These are phyloP conservation scores for Ditylenchus weischeri DNA, from an alignment of 2,888 invertebrate species.

Conservation along the genomic window DNA sequence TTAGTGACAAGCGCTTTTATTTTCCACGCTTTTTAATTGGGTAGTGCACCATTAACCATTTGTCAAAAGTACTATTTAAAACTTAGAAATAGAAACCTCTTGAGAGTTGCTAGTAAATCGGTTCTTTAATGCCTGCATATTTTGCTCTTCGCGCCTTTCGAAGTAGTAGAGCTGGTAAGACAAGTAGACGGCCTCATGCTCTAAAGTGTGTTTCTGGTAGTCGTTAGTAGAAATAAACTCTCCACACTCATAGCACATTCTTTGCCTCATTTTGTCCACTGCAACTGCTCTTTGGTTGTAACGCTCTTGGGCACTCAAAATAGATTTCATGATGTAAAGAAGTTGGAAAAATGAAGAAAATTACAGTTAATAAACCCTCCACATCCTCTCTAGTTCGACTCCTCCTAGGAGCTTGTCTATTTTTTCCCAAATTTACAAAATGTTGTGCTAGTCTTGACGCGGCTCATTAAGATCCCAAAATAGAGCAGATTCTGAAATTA, in stretches of 20 bases:
- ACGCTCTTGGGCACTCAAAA: constrained; percentile 3
- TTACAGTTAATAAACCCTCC: background rate
- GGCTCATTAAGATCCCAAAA: background rate
- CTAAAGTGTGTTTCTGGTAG: background rate
- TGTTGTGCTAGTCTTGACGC: background rate
- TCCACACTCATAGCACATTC: constrained; percentile 9
- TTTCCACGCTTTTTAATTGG: too few relatives aligned
- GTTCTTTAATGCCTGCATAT: too few relatives aligned
- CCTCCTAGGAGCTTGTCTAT: too few relatives aligned
- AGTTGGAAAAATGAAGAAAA: background rate
- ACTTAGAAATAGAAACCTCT: too few relatives aligned
- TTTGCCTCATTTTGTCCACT: background rate
- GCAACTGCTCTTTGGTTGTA: background rate
- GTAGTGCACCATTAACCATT: too few relatives aligned
- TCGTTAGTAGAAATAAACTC: background rate
- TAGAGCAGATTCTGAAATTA: background rate
- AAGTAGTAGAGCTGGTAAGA: constrained; percentile 3
- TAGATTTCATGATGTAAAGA: too few relatives aligned
- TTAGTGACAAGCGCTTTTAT: too few relatives aligned
- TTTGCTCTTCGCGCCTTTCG: background rate
- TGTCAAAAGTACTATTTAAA: too few relatives aligned
- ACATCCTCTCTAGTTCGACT: background rate
- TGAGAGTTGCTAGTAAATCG: too few relatives aligned
- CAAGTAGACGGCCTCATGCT: constrained; percentile 2
- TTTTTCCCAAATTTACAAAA: background rate